Conservation (phyloP, 2,797 vertebrate genomes). For the Podargus strigoides region DNA sequence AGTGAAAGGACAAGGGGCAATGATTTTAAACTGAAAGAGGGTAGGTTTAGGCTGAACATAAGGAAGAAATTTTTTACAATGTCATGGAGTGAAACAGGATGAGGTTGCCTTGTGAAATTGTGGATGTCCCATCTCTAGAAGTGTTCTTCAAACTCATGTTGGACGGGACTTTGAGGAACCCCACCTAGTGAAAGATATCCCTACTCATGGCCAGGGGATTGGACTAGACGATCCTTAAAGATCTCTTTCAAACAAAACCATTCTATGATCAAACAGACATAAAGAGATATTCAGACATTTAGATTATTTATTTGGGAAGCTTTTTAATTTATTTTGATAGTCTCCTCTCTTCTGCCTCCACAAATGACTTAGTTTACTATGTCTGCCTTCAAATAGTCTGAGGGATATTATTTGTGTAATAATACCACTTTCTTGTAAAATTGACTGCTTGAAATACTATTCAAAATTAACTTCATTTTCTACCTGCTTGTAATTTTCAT, state of each 20-base stretch:
- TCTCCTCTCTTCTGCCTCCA: not conserved
- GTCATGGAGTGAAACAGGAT: no score
- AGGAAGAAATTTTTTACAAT: not conserved
- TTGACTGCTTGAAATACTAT: not conserved
- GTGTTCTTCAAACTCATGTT: not conserved
- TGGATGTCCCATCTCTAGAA: not conserved
- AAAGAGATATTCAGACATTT: not conserved
- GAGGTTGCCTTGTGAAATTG: not conserved
- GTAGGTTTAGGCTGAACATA: not conserved
- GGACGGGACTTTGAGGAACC: not conserved
- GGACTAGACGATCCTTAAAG: not conserved
- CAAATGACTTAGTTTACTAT: not conserved
- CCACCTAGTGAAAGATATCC: not conserved
- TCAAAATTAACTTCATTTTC: not conserved
- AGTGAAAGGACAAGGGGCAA: not conserved
- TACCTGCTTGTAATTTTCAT: not conserved
- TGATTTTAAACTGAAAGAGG: not conserved
- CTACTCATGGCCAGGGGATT: not conserved
- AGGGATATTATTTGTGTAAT: not conserved
- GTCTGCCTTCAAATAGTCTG: not conserved
- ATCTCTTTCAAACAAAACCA: no score
- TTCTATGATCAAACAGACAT: not conserved
- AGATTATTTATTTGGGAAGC: not conserved
- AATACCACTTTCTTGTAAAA: not conserved
- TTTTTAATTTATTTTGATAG: not conserved